Base-by-base conservation (phyloP, 2,113 vertebrate genomes). In the Marmota monax region DNA sequence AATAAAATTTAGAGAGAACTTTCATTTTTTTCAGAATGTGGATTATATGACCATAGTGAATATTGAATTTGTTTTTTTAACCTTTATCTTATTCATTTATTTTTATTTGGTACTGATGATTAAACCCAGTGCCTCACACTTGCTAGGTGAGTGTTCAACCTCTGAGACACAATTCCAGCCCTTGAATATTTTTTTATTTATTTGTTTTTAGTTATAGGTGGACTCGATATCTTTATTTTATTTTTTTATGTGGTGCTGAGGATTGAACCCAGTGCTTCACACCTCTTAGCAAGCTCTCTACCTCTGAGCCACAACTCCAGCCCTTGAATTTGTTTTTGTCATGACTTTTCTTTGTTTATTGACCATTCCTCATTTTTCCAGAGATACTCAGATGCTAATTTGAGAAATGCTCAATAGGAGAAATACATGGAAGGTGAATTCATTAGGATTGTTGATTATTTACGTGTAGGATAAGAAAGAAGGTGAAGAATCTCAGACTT, bases 361-460 rank as follows among this genome's bases (percentile, higher is more conserved):
- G 23, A 78, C 53, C 2, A 74, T 84, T 90, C 13, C 10, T 65
- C 51, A 16, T 20, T 23, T 69, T 32, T 27, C 34, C 34, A 79
- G 37, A 90, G 14, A 73, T 72, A 56, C 25, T 58, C 70, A 53
- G 32, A 32, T 87, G 65, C 4, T 92, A 61, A 67, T 39, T 96
- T 95, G 90, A 95, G 88, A 96, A 88, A 92, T 3, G 6, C 25
- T 96, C 56, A 88, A 16, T 56, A 78, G 79, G 48, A 96, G 25
- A 86, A 87, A 80, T 94, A 84, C 29, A 63, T 96, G 58, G 61
- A 97, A 91, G 32, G 53, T 90, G 53, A 72, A 73, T 90, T 95
- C 32, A 80, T 82, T 25, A 65, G 22, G 4, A 87, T 7, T 70
- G 27, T 63, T 95, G 45, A 42, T 42, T 84, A 23, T 11, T 96